Evolutionary conservation across 2,113 vertebrate genomes (phyloP).

Genomic region (Canis aureus): DNA sequence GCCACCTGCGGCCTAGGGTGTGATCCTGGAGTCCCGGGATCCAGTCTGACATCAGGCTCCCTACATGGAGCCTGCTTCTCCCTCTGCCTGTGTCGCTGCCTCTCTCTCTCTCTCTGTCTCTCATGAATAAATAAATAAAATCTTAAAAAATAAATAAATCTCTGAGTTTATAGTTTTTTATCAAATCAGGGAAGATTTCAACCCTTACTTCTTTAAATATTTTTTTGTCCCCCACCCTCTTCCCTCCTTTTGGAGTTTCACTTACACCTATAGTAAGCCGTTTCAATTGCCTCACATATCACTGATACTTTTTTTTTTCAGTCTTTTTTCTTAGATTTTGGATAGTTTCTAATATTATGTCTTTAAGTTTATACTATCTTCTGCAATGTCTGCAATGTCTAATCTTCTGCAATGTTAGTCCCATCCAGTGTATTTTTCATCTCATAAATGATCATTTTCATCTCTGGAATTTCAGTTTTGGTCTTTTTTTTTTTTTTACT

Average conservation of each 20-base stretch:
- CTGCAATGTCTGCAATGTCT: neutral
- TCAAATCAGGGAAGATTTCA: neutral
- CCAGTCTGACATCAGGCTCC: too few relatives aligned
- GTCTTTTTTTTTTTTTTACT: neutral
- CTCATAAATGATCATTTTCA: neutral
- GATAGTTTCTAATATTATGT: constrained; percentile 7
- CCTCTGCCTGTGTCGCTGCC: too few relatives aligned
- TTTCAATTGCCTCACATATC: neutral
- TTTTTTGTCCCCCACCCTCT: neutral
- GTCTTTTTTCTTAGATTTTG: neutral
- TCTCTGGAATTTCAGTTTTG: neutral
- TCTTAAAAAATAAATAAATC: too few relatives aligned
- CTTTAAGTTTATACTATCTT: neutral
- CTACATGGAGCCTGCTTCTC: too few relatives aligned
- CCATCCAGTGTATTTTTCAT: neutral
- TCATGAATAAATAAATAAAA: too few relatives aligned
- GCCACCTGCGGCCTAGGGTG: too few relatives aligned
- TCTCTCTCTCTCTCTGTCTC: too few relatives aligned
- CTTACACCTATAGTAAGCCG: neutral
- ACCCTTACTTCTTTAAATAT: constrained; percentile 12
- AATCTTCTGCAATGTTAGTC: neutral
- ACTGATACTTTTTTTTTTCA: neutral
- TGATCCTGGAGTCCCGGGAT: too few relatives aligned
- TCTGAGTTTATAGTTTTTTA: neutral
- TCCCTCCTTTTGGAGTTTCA: neutral